Base-by-base conservation (phyloP, 2,113 vertebrate species). In the Trematomus loennbergii region DNA sequence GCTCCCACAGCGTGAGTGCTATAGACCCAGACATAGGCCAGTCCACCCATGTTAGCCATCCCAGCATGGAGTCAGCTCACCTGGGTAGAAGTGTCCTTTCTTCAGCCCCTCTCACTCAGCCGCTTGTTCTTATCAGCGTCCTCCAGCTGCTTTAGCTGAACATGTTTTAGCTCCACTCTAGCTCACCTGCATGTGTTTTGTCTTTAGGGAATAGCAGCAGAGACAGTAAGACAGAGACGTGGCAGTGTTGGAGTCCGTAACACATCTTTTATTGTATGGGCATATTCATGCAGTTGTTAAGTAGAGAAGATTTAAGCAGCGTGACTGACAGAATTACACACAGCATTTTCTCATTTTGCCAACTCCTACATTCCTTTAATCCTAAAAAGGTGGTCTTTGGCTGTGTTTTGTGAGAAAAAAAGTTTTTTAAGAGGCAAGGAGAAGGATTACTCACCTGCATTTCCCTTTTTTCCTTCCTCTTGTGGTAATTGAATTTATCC, bases 241-340 rank as follows among this genome's bases (percentile, higher is more conserved):
- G 25, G 18, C 52, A 36, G 3, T 5, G 2, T 20, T n/a, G 12
- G 40, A 20, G n/a, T 78, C 62, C 25, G 4, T 15, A 17, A 18
- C 25, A 20, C 12, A 50, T 40, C 48, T 77, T 13, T 69, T 22
- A 36, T 15, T 46, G 18, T 2, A n/a, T 66, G 10, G 22, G 50
- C n/a, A 20, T 64, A 63, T 75, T 43, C 22, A n/a, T 50, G n/a
- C 52, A 36, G 59, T 46, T 70, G 20, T 55, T 66, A 16, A 25
- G 53, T 10, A 60, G 67, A 62, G 68, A 22, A 45, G 40, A 65
- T 61, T 78, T 61, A 78, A 76, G 60, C 7, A 0, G 64, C 60
- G 61, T 82, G 74, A 82, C 80, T 70, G 75, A 72, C 64, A 77
- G 79, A 78, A 85, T 83, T 84, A 75, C 79, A 84, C 81, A 78